phyloP scores from a whole-genome alignment of 1,140 invertebrate genomes.

The Calosoma granatense region DNA sequence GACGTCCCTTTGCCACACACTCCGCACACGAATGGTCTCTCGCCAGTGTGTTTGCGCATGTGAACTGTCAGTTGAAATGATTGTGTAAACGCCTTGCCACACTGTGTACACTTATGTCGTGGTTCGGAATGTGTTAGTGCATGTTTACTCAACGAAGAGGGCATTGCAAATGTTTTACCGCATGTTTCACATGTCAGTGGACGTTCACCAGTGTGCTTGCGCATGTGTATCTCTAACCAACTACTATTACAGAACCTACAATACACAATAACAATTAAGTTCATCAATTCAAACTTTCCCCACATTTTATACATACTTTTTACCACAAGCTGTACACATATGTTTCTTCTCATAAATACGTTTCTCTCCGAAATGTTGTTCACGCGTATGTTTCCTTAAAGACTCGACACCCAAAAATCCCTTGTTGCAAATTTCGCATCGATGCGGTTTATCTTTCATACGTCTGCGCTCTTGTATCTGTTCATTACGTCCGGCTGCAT shows the following conservation, averaged over 20 bases:
- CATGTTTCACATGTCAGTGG: slow-evolving; percentile 17
- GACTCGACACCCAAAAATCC: not conserved
- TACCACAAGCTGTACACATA: not conserved
- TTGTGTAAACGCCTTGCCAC: slow-evolving; percentile 62
- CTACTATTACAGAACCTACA: not conserved
- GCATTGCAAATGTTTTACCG: slow-evolving; percentile 38
- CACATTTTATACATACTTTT: not conserved
- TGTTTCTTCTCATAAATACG: not conserved
- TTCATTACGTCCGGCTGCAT: not conserved
- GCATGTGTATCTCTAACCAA: slow-evolving; percentile 17
- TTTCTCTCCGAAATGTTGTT: not conserved
- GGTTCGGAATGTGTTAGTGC: not conserved
- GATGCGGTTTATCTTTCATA: slow-evolving; percentile 1
- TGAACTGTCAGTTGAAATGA: slow-evolving; percentile 41
- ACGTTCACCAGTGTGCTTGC: slow-evolving; percentile 20
- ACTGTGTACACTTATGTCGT: slow-evolving; percentile 38
- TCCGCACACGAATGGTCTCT: slow-evolving; percentile 48
- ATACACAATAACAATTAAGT: not conserved
- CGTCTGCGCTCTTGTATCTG: not conserved
- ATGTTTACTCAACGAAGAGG: slow-evolving; percentile 52
- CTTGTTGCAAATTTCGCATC: not conserved
- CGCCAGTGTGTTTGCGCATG: slow-evolving; percentile 45
- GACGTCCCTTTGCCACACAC: slow-evolving; percentile 37
- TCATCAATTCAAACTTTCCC: not conserved
- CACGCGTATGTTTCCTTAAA: not conserved